phyloP scores from a whole-genome alignment of 2,888 invertebrate genomes.

The Synanthedon andrenaeformis region DNA sequence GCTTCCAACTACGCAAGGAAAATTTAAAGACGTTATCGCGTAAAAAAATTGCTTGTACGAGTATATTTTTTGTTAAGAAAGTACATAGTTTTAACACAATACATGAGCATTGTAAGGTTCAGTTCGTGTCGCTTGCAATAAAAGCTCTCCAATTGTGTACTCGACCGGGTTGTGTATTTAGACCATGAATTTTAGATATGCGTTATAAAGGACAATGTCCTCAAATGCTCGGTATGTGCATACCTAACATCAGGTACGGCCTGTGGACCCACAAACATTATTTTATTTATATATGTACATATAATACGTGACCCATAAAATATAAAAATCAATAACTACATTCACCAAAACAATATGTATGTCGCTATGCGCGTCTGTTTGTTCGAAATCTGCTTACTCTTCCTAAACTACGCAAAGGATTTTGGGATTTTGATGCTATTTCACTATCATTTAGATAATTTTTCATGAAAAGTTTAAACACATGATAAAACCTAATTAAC shows the following conservation, averaged over 20 bases:
- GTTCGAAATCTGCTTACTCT: no score
- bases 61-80: not conserved
- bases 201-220: constrained; percentile 31
- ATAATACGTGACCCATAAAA: no score
- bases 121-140: constrained; percentile 45
- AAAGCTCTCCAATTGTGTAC: constrained; percentile 34
- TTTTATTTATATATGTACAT: not conserved
- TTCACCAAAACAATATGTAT: no score
- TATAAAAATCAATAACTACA: no score
- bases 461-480: no score
- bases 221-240: constrained; percentile 16
- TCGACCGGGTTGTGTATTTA: constrained; percentile 36
- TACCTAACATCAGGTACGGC: constrained; percentile 21
- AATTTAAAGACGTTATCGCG: no score
- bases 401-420: no score
- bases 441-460: no score
- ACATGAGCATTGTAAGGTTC: constrained; percentile 19
- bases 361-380: no score
- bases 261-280: constrained; percentile 11
- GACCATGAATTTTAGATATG: constrained; percentile 47
- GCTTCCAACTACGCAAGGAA: no score
- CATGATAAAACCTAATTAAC: no score
- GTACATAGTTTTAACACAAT: not conserved
- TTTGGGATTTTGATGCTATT: no score
- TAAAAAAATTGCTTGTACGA: not conserved